Base-by-base conservation (phyloP, 2,888 invertebrate genomes). In the Leucania comma region DNA sequence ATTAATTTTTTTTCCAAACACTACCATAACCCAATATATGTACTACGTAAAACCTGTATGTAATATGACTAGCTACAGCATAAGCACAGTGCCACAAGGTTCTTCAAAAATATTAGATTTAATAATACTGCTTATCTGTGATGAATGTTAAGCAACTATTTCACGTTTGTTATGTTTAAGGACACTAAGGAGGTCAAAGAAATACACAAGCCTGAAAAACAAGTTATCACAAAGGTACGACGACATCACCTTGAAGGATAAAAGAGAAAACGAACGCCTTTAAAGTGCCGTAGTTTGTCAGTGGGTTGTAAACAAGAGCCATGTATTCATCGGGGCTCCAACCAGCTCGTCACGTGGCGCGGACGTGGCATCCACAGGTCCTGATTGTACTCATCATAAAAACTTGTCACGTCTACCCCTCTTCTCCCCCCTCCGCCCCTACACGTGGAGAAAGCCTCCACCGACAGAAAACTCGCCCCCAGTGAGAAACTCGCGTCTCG, bases 331-430 rank as follows among this genome's bases (percentile, higher is more conserved):
- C 82, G 86, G 87, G 84, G 86, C 83, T 82, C 80, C 76, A 88
- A 90, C 88, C 82, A 88, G 88, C n/a, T 60, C 60, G 77, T 86
- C 88, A 88, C 86, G 89, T 87, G 87, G 87, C 66, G 73, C 74
- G 86, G 80, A 90, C 91, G 90, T 88, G 90, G 85, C 83, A 86
- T 89, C 89, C 83, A 87, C 87, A 87, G 87, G 87, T 87, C 87
- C 89, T 93, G 93, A 92, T 93, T 93, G 90, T 93, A 87, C 91
- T 91, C 89, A 93, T 94, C 89, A 89, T 91, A 90, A 88, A 94
- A 90, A 86, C 93, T 85, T 78, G 89, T 93, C 95, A 94, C 94
- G 94, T 93, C 77, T 82, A 73, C 72, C 54, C 82, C 83, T 68
- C 72, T 51, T 80, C 83, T 68, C 83, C 84, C 83, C 68, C 72